Conservation (phyloP, 30 jellyfish, hydroid and myxozoan genomes). For the Chrysaora quinquecirrha region DNA sequence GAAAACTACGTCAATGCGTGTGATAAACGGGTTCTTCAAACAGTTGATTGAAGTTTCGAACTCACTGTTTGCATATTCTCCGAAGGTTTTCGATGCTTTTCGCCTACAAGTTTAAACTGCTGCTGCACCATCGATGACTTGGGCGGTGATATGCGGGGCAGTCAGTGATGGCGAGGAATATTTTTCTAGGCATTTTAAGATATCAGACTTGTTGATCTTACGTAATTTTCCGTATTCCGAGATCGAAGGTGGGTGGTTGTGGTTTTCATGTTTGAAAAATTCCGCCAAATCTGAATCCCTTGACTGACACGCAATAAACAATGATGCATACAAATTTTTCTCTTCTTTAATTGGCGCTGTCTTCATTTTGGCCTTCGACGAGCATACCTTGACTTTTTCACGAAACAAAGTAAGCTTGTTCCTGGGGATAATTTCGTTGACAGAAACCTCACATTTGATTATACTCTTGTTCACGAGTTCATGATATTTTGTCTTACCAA, state of each 20-base stretch:
- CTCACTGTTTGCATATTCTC: slow-evolving; percentile 5
- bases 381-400: neutral
- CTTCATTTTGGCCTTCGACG: neutral
- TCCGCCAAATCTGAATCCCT: slow-evolving; percentile 16
- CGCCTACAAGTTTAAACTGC: slow-evolving; percentile 7
- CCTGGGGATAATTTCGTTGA: slow-evolving; percentile 21
- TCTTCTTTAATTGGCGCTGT: slow-evolving; percentile 19
- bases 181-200: neutral
- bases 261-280: slow-evolving; percentile 46
- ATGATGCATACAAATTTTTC: neutral
- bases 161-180: neutral
- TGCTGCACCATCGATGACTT: slow-evolving; percentile 47
- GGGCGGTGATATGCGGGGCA: slow-evolving; percentile 18
- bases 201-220: slow-evolving; percentile 11
- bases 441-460: neutral
- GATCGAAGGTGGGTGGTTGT: slow-evolving; percentile 17
- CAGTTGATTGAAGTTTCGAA: neutral
- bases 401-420: slow-evolving; percentile 31
- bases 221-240: slow-evolving; percentile 14
- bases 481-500: slow-evolving; percentile 5
- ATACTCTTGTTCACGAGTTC: slow-evolving; percentile 19
- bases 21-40: neutral
- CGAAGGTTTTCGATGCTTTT: slow-evolving; percentile 7
- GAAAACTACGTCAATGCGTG: slow-evolving; percentile 42
- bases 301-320: slow-evolving; percentile 26